Base-by-base conservation (phyloP, 2,888 invertebrate genomes). In the Branchipolynoe longqiensis region DNA sequence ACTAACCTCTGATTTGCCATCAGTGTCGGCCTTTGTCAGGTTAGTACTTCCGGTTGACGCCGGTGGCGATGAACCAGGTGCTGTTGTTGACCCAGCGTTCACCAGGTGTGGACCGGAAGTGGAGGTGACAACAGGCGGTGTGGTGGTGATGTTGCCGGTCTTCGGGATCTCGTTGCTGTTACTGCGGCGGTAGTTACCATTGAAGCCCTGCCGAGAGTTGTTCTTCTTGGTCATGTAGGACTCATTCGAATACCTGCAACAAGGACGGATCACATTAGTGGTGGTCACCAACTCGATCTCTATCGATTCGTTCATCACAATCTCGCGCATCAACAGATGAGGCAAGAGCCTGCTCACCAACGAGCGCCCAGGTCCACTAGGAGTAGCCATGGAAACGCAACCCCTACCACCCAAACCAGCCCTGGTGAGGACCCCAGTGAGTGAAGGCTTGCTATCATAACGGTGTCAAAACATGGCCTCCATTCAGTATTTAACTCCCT, bases 171-270 rank as follows among this genome's bases (percentile, higher is more conserved):
- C 62, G 36, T 38, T 41, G 38, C 64, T 64, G 59, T 40, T 83
- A 58, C 58, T 82, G 38, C 83, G 38, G 40, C 82, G 40, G 83
- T 85, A 86, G 78, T 86, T 86, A 14, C 86, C 86, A 18, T 64
- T 85, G 56, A 83, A 86, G 18, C 83, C 86, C 62, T 85, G 85
- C 1, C 85, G 54, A 1, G 84, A n/a, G 40, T 25, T 28, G 36
- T 54, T 48, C 8, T 54, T 33, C 14, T 85, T 83, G 28, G n/a
- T 31, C 81, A 86, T 38, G 85, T 86, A 85, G 4, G 85, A 85
- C 25, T 86, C 86, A 48, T 54, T 74, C 28, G 85, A 74, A 41
- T 74, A 86, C 41, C 86, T 86, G 86, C 4, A 82, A 85, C 12
- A 33, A 82, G 0, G 58, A 78, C 48, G 48, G 14, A 8, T 14